Evolutionary conservation across 2,888 invertebrate genomes (phyloP), one percentile per base, ranked within the genome.

Genomic region (Protophormia terraenovae): DNA sequence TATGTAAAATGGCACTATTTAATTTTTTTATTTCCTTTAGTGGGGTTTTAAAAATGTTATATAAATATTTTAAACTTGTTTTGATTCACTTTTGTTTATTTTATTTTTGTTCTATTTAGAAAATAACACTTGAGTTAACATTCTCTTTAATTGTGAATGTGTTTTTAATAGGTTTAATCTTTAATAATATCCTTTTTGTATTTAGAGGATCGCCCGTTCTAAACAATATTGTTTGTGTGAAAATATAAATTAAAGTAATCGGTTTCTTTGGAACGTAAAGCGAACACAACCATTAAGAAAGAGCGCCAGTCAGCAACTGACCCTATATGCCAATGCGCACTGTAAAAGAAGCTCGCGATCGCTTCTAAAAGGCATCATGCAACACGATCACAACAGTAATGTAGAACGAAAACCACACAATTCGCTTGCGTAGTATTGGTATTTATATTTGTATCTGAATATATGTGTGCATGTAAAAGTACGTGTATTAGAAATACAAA

Each of bases 251-350:
- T 58, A 10, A 29, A 22, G 16, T 55, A 35, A 35, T 53, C n/a
- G 67, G 72, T 87, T 72, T 58, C 35, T 62, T 22, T 58, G 14
- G 66, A 82, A 78, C 60, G n/a, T 35, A n/a, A 19, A 71, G 60
- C 83, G 77, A 80, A 71, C 84, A 90, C 91, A 91, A 90, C 92
- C 91, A 90, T 86, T 89, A 88, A 88, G 88, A 89, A 88, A 89
- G 91, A 92, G 89, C 88, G 90, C 90, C 90, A 91, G 89, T 89
- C 88, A 89, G 87, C 91, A 92, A 92, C 92, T 92, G 91, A 92
- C 89, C 90, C 88, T 88, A 88, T 78, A 87, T 85, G 83, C 86
- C 67, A 77, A 84, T 86, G 88, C 88, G 89, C 87, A 86, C 87
- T 88, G 83, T 86, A 88, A 89, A 88, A 88, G 88, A 88, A 89